Conservation (phyloP, 2,113 vertebrate species). For the Epinephelus cyanopodus region DNA sequence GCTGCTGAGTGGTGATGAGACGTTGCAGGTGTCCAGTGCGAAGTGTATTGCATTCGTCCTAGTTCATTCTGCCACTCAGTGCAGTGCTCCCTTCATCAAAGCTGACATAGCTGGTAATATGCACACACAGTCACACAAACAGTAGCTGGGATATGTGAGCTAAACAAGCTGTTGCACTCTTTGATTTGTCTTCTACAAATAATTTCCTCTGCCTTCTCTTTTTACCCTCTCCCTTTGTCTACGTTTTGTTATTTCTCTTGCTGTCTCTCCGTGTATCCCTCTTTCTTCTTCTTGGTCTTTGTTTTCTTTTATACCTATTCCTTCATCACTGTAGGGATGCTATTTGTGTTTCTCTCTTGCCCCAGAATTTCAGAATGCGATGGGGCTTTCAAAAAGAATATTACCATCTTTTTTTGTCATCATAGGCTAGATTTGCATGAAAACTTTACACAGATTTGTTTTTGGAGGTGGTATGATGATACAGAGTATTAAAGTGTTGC, state of each 20-base stretch:
- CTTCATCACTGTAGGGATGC: neutral
- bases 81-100: constrained; percentile 89
- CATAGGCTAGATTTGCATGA: constrained; percentile 1
- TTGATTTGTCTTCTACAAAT: constrained; percentile 34
- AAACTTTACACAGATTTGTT: neutral
- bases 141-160: neutral
- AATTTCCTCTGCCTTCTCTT: neutral
- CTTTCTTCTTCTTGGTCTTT: neutral
- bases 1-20: constrained; percentile 92
- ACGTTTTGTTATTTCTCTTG: neutral
- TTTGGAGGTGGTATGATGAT: neutral
- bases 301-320: neutral
- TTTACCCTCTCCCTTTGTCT: constrained; percentile 8
- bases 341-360: neutral
- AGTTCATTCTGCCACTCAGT: constrained; percentile 88
- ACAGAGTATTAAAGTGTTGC: neutral
- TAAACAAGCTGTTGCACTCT: constrained; percentile 2
- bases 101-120: constrained; percentile 92
- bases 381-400: neutral
- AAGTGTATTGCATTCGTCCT: constrained; percentile 90
- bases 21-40: constrained; percentile 89
- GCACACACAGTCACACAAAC: constrained; percentile 37
- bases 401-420: neutral
- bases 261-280: neutral
- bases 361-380: neutral